Evolutionary conservation across 2,888 invertebrate species (phyloP), one percentile per base, ranked within the genome.

Genomic region (Mythimna albipuncta): DNA sequence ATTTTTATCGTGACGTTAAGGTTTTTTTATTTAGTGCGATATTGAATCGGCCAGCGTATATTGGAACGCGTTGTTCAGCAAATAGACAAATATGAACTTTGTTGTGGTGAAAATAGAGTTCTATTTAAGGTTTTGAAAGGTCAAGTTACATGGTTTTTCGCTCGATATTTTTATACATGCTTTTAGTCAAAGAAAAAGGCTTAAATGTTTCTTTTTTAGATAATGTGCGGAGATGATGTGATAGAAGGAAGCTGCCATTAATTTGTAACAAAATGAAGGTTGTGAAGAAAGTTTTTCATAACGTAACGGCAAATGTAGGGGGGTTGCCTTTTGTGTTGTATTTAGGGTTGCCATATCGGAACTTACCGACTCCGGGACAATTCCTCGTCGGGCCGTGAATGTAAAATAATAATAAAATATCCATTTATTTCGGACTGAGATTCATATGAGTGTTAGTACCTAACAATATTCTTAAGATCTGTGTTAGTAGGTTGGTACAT

Each of bases 21-120:
- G 92, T 89, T 91, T 90, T 92, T 91, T 91, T 92, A 92, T 92
- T 91, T 89, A 91, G 89, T 90, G 84, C 86, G 88, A 91, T 86
- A 87, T 78, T 72, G 79, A 65, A 79, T 68, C 69, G 78, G 55
- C 89, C 87, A 83, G 72, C 52, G 61, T 78, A 68, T 50, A 55
- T 50, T 38, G 76, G 77, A 44, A 83, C 76, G 32, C 69, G 59
- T 68, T 69, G 52, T 11, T 61, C 44, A 26, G 35, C 59, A 26
- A 62, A 32, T 35, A 65, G 7, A 19, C 64, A 19, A 82, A 82
- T 74, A 19, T 70, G 13, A 62, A 70, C 79, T 69, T 77, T 86
- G 72, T 71, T 0, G 6, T 0, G 0, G 5, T 2, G 0, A 0
- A 0, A 1, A 54, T 68, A 57, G 47, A 47, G 55, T 41, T 19